Percentiles rank a stretch among this genome's conserved stretches.
Evolutionary conservation across 2,797 vertebrate genomes (phyloP).

Genomic region (Mus caroli): DNA sequence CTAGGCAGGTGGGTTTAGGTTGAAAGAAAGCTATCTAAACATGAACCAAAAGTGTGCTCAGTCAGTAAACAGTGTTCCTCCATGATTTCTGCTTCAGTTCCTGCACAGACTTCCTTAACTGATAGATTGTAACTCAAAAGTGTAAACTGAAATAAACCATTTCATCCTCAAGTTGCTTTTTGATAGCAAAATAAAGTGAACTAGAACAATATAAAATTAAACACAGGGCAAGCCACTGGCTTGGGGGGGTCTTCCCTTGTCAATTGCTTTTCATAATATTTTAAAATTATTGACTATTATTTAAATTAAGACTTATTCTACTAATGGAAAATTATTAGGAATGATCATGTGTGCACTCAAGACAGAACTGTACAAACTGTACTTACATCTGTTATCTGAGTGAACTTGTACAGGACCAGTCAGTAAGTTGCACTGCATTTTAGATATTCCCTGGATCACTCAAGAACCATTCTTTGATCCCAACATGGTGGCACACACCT

Average conservation of each 20-base stretch:
- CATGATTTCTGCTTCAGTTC: background rate
- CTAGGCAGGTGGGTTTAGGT: no score
- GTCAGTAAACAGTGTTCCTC: background rate
- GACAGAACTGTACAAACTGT: background rate
- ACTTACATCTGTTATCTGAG: background rate
- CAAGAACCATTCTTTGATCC: background rate
- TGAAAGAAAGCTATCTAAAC: background rate
- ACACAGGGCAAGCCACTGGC: background rate
- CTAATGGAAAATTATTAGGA: conserved; percentile 12
- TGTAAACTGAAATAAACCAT: background rate
- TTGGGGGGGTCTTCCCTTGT: background rate
- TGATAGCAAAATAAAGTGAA: background rate
- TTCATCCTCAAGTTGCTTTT: background rate
- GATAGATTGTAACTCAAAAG: background rate
- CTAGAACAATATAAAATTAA: background rate
- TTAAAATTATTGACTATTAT: background rate
- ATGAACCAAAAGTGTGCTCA: background rate
- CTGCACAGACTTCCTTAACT: background rate
- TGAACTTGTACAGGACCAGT: background rate
- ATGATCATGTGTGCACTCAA: background rate
- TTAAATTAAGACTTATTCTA: conserved; percentile 30
- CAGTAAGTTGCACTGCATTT: background rate
- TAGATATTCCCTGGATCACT: background rate
- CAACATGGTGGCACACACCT: background rate
- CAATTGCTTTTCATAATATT: conserved; percentile 33